Base-by-base conservation (phyloP, 2,888 invertebrate species). In the Drosophila nr. perissopoda region DNA sequence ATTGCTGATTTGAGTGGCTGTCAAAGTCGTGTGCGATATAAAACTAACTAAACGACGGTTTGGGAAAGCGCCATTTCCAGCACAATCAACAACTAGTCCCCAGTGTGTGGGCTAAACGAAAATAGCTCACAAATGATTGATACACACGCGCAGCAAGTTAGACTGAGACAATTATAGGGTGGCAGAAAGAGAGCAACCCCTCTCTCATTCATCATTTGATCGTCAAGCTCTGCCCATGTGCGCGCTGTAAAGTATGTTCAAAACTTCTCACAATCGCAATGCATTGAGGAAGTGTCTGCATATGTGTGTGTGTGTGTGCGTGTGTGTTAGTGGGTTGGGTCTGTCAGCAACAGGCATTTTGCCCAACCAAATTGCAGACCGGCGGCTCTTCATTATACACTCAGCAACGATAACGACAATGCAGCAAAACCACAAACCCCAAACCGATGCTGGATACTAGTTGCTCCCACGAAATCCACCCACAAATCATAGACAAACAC, bases 331-430 rank as follows among this genome's bases (percentile, higher is more conserved):
- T 8, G 61, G 54, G 69, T 34, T 59, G 51, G 27, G 34, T 51
- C 59, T 74, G 78, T 33, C 68, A 78, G 85, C 87, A 83, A 83
- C 87, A 87, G 82, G 82, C 86, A 59, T 53, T 70, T 57, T 54
- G 59, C 34, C 42, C 61, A 54, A 38, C 36, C 52, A 36, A 69
- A 63, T 61, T 58, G 54, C 65, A 64, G 51, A 40, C 61, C 63
- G 69, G 49, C 66, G 65, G 71, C 73, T 57, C 70, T 84, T 87
- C 79, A 83, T 78, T 82, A 73, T 69, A 64, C 51, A 63, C 60
- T 67, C 58, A 60, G 67, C 70, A 71, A 71, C 45, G 52, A 79
- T 54, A 60, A 56, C 63, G 38, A 60, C 49, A 38, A 54, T 45
- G 42, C 67, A 54, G 54, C 60, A 67, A 75, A 64, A 38, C 76